Conservation (phyloP, 2,888 invertebrate genomes). For the Prenolepis imparis region DNA sequence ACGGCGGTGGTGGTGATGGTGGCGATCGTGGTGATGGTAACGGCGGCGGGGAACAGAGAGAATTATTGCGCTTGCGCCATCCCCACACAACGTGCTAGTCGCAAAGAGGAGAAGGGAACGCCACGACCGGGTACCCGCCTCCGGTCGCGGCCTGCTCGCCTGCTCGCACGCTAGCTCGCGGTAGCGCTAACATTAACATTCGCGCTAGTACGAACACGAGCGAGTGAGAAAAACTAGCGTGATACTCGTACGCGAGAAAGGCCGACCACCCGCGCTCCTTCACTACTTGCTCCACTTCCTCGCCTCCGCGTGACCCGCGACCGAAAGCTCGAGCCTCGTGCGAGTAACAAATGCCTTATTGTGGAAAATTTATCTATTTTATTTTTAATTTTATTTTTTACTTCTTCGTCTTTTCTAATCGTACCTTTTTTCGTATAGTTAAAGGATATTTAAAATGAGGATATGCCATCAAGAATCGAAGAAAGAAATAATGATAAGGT, state of each 20-base stretch:
- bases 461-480: neutral
- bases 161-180: slow-evolving; percentile 82
- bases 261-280: slow-evolving; percentile 70
- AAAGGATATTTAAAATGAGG: neutral
- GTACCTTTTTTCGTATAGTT: neutral
- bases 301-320: slow-evolving; percentile 34
- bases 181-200: slow-evolving; percentile 27
- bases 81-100: slow-evolving; percentile 56
- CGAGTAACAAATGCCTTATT: slow-evolving; percentile 18
- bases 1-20: slow-evolving; percentile 26
- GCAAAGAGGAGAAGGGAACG: slow-evolving; percentile 61
- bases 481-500: neutral
- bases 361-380: neutral
- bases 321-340: slow-evolving; percentile 28
- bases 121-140: slow-evolving; percentile 75
- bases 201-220: slow-evolving; percentile 4
- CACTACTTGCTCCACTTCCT: slow-evolving; percentile 70
- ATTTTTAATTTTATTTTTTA: neutral
- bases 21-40: slow-evolving; percentile 72
- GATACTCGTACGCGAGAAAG: slow-evolving; percentile 61
- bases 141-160: slow-evolving; percentile 87
- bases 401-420: neutral
- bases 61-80: slow-evolving; percentile 71
- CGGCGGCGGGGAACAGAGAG: slow-evolving; percentile 78
- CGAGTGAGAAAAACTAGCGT: slow-evolving; percentile 7